These are phyloP conservation scores for Orchesellides sinensis DNA, from an alignment of 2,888 invertebrate species.

Conservation along the genomic window DNA sequence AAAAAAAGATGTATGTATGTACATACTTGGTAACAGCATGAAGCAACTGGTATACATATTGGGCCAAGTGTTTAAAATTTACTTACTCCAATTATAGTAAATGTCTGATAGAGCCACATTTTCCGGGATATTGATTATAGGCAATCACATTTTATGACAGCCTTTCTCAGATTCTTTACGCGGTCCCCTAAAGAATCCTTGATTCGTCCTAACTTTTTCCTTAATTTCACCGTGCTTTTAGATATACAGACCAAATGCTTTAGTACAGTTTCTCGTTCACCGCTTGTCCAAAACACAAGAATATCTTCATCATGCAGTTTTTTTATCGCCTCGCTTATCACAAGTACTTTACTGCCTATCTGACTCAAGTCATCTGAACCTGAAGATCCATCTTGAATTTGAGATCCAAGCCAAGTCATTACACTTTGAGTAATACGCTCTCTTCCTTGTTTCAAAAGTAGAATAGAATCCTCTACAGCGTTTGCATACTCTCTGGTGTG, in stretches of 20 bases:
- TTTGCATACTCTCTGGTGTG: constrained; percentile 33
- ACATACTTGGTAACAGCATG: no score
- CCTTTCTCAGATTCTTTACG: constrained; percentile 16
- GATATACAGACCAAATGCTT: constrained; percentile 20
- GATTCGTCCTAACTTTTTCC: constrained; percentile 52
- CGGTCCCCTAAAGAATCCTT: constrained; percentile 25
- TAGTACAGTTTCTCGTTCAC: constrained; percentile 27
- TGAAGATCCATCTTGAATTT: not conserved
- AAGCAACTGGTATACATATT: no score
- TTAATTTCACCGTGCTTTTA: constrained; percentile 48
- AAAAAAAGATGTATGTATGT: no score
- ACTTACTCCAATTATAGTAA: constrained; percentile 40
- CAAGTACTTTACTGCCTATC: constrained; percentile 25
- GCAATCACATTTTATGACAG: constrained; percentile 10
- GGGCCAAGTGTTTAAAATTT: no score
- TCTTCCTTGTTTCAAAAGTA: constrained; percentile 30
- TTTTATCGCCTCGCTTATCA: constrained; percentile 44
- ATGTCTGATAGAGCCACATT: constrained; percentile 32
- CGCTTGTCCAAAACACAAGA: constrained; percentile 52
- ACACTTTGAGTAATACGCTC: not conserved
- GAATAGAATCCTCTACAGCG: constrained; percentile 34
- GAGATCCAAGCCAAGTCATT: constrained; percentile 9
- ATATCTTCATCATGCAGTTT: constrained; percentile 54
- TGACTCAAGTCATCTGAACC: not conserved
- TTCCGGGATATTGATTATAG: constrained; percentile 1